A percentile compares a stretch with the other conserved stretches of the same genome.
These are phyloP conservation scores for Mimas tiliae DNA, from an alignment of 2,888 invertebrate species.

Conservation along the genomic window DNA sequence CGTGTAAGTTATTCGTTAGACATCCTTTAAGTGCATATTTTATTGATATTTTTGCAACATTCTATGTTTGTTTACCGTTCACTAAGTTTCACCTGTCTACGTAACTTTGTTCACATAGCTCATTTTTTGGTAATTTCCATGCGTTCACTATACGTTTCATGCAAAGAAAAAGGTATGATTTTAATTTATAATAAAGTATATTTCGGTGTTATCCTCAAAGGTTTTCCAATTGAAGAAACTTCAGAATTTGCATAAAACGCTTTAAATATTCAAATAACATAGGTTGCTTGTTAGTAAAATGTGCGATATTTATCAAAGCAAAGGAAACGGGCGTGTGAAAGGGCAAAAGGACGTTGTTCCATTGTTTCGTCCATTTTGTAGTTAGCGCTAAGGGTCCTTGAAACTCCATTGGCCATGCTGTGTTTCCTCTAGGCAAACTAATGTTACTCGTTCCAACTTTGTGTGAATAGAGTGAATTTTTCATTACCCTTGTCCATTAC, in stretches of 20 bases:
- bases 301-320: conserved; percentile 9
- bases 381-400: conserved; percentile 7
- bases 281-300: conserved; percentile 7
- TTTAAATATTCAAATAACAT: conserved; percentile 17
- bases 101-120: too few species aligned
- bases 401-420: conserved; percentile 14
- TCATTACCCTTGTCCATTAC: conserved; percentile 14
- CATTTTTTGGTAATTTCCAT: too few species aligned
- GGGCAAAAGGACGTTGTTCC: conserved; percentile 18
- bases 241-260: neutral
- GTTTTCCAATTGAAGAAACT: neutral
- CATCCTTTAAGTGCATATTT: too few species aligned
- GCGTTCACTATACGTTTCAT: too few species aligned
- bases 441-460: conserved; percentile 5
- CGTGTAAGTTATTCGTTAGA: too few species aligned
- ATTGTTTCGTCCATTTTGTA: conserved; percentile 20
- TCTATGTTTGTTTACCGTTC: too few species aligned
- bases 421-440: conserved; percentile 12
- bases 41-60: too few species aligned
- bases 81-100: too few species aligned
- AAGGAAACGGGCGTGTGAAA: conserved; percentile 17
- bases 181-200: neutral
- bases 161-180: too few species aligned
- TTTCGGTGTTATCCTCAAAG: neutral
- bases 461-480: conserved; percentile 13